Evolutionary conservation across 2,797 vertebrate genomes (phyloP), one percentile per base, ranked within the genome.

Genomic region (Meriones psammophilus): DNA sequence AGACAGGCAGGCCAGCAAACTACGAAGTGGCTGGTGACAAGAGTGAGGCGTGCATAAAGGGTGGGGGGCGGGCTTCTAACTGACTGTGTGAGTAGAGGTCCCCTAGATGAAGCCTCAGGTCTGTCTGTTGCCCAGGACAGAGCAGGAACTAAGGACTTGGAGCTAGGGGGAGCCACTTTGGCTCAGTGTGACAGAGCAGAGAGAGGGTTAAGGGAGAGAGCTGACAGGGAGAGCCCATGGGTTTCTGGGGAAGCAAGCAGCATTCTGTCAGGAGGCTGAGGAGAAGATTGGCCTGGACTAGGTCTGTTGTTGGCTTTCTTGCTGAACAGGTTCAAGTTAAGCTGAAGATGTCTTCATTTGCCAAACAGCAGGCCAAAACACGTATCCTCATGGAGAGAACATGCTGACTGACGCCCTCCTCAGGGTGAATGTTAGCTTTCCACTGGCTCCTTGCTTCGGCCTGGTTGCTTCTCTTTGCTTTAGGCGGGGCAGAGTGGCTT

Each of bases 1-100:
- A 74, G 33, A 33, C 26, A 60, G 39, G 73, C 24, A 22, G 62
- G 54, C 54, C 12, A 15, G 74, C 22, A 28, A 60, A 36, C 28
- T 2, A 0, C 10, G 4, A 9, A 14, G 6, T 39, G 20, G 26
- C 1, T 13, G 20, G 15, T 54, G 28, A 3, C 13, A n/a, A 18
- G 62, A 24, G 8, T 7, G 14, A 24, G 62, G 33, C 7, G 8
- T 8, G 3, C 18, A 20, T 5, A 30, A 46, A 42, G 50, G 54
- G 39, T 22, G 8, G 30, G 5, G 26, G 18, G 39, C 6, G 1
- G 62, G 7, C 22, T 84, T 30, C 60, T 58, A 18, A 66, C n/a
- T 33, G 73, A 2, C 66, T 1, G 2, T 15, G 62, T 46, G 60
- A 20, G 6, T 50, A 8, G 5, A 1, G 15, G 3, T 30, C 36